Evolutionary conservation across 2,113 vertebrate genomes (phyloP), one percentile per base, ranked within the genome.

Genomic region (Ramphastos sulfuratus): DNA sequence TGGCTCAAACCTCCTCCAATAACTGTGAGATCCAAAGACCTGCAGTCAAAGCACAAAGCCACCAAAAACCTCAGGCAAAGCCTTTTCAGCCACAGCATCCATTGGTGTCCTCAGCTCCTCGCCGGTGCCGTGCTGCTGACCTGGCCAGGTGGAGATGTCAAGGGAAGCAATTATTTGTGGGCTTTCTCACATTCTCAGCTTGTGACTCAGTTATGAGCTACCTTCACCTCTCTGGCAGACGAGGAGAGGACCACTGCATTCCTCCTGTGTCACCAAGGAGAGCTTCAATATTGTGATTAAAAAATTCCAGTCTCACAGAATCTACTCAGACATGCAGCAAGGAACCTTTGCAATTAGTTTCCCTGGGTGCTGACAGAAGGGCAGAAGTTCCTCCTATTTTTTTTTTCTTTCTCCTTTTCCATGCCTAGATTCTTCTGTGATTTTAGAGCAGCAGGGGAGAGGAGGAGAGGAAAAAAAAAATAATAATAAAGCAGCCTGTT

Each of bases 11-110:
- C 23, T 8, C 85, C 86, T 50, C 94, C 97, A 2, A 97, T 92
- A 24, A 94, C 89, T 37, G 97, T 77, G 93, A 96, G 12, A 44
- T 89, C 91, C 82, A 96, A 92, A 71, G 91, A n/a, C 19, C 84
- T 93, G 37, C 67, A 94, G 46, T 86, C 96, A 56, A 98, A 97
- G 75, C 95, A 97, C 46, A 24, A 24, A 87, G 44, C 87, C 84
- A 12, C 75, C 93, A 44, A 42, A 89, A 31, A 70, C 31, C 31
- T 16, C 5, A 20, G 19, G 8, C 6, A 64, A 21, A 55, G 18
- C 31, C 39, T 5, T 52, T 58, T 55, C 52, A 19, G 30, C 30
- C 1, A 0, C 20, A 16, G 8, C 37, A 21, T 9, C 42, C 39
- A 3, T 27, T 1, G 1, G 17, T 4, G 39, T 18, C 67, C 78